Evolutionary conservation across 2,888 invertebrate species (phyloP).

Genomic region (Lepidonotus clava): DNA sequence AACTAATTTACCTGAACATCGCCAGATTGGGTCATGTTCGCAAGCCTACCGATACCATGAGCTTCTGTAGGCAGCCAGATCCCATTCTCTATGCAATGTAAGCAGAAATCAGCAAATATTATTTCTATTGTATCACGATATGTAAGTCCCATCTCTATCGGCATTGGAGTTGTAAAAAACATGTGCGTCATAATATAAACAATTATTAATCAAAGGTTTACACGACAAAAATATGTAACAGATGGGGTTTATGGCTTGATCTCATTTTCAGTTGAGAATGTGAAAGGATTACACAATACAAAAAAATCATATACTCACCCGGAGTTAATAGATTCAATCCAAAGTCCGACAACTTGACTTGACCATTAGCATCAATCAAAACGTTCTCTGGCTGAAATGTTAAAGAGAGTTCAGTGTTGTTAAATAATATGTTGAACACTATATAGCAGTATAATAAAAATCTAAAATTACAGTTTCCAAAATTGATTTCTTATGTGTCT

Average conservation of each 20-base stretch:
- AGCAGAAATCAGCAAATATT: not conserved
- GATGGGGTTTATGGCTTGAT: not conserved
- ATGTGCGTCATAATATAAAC: not conserved
- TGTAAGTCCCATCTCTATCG: not conserved
- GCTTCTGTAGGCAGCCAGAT: not conserved
- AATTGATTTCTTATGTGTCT: not conserved
- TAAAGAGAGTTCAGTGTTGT: not conserved
- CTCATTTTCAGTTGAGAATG: not conserved
- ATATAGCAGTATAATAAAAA: not conserved
- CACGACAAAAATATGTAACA: not conserved
- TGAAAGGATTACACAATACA: not conserved
- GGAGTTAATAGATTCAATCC: not conserved
- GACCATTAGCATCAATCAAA: not conserved
- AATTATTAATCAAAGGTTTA: not conserved
- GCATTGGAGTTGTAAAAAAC: not conserved
- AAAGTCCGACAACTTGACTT: constrained; percentile 16
- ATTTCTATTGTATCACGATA: not conserved
- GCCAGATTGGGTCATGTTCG: not conserved
- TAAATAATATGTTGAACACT: not conserved
- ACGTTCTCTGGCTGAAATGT: constrained; percentile 23
- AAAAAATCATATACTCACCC: not conserved
- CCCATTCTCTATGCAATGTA: not conserved
- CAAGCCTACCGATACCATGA: not conserved
- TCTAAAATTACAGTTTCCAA: not conserved
- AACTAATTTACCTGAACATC: not conserved